Base-by-base conservation (phyloP, 2,888 invertebrate species). In the Caenorhabditis imperialis region DNA sequence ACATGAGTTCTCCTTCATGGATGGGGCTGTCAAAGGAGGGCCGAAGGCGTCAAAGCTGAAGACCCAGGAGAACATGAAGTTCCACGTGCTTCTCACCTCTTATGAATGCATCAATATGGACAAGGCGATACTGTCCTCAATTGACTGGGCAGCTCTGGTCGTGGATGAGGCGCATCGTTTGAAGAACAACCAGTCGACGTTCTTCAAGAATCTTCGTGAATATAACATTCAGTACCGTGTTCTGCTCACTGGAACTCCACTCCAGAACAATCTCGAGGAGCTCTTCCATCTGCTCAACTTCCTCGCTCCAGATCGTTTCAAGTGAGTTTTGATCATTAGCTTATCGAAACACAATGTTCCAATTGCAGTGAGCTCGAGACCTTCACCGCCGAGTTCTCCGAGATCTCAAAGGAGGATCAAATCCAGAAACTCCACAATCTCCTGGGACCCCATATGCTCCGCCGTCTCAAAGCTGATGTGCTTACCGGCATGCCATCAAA, bases 91-190 rank as follows among this genome's bases (percentile, higher is more conserved):
- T 25, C 91, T 99, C 2, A 99, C 99, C 0, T 97, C 97, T 61
- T 99, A 99, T 88, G 99, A 99, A 90, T 91, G 99, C 85, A 92
- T 99, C 84, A 96, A 96, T 0, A 96, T 99, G 85, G 99, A 99
- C 90, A 92, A 94, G 0, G 94, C 98, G 0, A 96, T 96, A 82
- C 91, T 99, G 48, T 96, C 96, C 2, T 97, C 97, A 3, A 95
- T 99, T 75, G 96, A 98, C 82, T 99, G 99, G 99, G 94, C 95
- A 0, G 96, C 97, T 1, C 90, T 99, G 10, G 97, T 99, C 0
- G 98, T 99, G 0, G 99, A 99, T 89, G 99, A 99, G 90, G 99
- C 99, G 53, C 99, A 99, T 91, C 92, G 99, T 70, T 90, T 99
- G 60, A 99, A 99, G 90, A 97, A 97, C 87, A 99, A 99, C 89